Base-by-base conservation (phyloP, 1,140 invertebrate species). In the Pseudomyrmex pallidus region DNA sequence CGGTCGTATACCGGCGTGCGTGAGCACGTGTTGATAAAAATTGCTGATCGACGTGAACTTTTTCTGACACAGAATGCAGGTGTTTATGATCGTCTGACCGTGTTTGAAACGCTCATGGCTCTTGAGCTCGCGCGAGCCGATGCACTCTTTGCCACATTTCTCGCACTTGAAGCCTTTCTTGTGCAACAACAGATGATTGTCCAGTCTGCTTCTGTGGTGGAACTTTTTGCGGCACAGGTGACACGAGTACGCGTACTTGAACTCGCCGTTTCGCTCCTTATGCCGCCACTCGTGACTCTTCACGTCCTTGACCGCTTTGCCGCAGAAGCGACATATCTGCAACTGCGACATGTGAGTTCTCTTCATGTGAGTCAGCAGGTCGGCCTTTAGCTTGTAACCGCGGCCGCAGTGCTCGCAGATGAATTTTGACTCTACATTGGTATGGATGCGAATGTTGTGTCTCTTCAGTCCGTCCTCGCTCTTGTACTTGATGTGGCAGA, bases 1-100 rank as follows among this genome's bases (percentile, higher is more conserved):
- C 0, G 96, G 96, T 66, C 95, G 94, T 78, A 96, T 95, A 0
- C 96, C 96, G 1, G 96, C 96, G 87, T 96, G 96, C 20, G 95
- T 95, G 12, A 96, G 92, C 25, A 96, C 94, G 85, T 96, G 96
- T 46, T 92, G 92, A 64, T 93, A 89, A 25, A 89, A 92, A 62
- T 92, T 93, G 35, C 91, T 92, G 10, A 76, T 83, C 0, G 85
- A 90, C 0, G 68, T 44, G 7, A 94, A 94, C 0, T 56, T 56
- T 57, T 95, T 94, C 9, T 91, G 74, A 72, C 96, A 96, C 52
- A 95, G 93, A 59, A 91, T 90, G 85, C 96, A 96, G 54, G 94
- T 94, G 92, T n/a, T n/a, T n/a, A 66, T 46, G 10, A 63, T 95
- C 92, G 10, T 94, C 92, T 73, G 95, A 94, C 88, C 95, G 94